phyloP scores from a whole-genome alignment of 2,888 invertebrate genomes.

The Athalia circularis region DNA sequence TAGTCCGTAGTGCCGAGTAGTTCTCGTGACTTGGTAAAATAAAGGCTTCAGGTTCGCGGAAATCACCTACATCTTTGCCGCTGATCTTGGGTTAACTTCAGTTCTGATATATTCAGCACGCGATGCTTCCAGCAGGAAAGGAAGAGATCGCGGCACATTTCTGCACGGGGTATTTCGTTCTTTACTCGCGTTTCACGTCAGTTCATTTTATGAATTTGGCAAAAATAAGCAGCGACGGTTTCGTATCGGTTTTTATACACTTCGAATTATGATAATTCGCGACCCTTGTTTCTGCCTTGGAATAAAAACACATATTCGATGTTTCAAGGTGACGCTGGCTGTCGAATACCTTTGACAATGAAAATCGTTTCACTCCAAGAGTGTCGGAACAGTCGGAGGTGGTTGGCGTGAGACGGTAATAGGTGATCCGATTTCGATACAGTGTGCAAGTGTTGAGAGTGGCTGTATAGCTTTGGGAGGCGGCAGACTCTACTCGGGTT shows the following conservation, averaged over 20 bases:
- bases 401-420: too few relatives aligned
- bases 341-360: too few relatives aligned
- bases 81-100: slow-evolving; percentile 32
- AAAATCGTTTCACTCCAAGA: too few relatives aligned
- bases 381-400: too few relatives aligned
- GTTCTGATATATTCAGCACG: slow-evolving; percentile 21
- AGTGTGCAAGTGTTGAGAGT: background rate
- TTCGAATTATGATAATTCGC: too few relatives aligned
- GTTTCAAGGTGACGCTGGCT: too few relatives aligned
- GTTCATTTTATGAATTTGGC: too few relatives aligned
- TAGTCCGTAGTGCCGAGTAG: background rate
- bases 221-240: background rate
- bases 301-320: too few relatives aligned
- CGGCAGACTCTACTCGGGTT: slow-evolving; percentile 18
- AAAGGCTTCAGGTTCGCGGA: slow-evolving; percentile 26
- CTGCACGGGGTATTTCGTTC: background rate
- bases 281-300: too few relatives aligned
- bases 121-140: slow-evolving; percentile 5
- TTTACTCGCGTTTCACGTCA: too few relatives aligned
- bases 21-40: slow-evolving; percentile 38
- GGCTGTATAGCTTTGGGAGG: background rate
- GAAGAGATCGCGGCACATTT: slow-evolving; percentile 13
- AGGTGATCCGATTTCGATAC: slow-evolving; percentile 21
- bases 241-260: too few relatives aligned
- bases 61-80: slow-evolving; percentile 16